Evolutionary conservation across 2,888 invertebrate species (phyloP), one percentile per base, ranked within the genome.

Genomic region (Chrysolina haemoptera): DNA sequence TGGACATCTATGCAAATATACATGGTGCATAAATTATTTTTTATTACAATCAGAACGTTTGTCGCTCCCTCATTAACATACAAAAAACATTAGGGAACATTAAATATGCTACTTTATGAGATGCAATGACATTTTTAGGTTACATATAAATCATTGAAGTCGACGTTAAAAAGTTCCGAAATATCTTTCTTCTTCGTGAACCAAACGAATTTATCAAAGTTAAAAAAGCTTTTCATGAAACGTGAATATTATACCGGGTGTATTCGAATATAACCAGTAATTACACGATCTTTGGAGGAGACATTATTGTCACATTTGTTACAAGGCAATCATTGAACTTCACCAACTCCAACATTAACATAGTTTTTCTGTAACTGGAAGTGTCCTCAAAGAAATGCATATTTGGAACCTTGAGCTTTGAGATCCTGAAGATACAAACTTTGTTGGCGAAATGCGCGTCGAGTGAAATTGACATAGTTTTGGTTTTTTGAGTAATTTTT

Each of bases 31-130:
- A 20, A 53, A 53, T 53, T 18, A 20, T 53, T 18, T 53, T 53
- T 53, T 53, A 53, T 53, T 53, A 20, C 53, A 53, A 53, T 53
- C 53, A 53, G 53, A 18, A 18, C 53, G 11, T 20, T 18, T 53
- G 3, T 4, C 53, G 20, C 20, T 53, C 18, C 20, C 2, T 5
- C 20, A 53, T 53, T 1, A 11, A 16, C 53, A 53, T 53, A 53
- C 20, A 53, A 53, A 20, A 9, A 12, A 53, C 53, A 53, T 53
- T 20, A 53, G 12, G 11, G 53, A 20, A 10, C 20, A 53, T 53
- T 14, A 53, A 53, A 53, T 20, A 12, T 12, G 53, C 20, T 53
- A 12, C 18, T 53, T 53, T 53, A 53, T 53, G 53, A 53, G 53
- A 20, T 11, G 20, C 22, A 18, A 20, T 53, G 53, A 53, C 53